phyloP scores from a whole-genome alignment of 2,888 invertebrate genomes.

The Mesodorylaimus sp. region DNA sequence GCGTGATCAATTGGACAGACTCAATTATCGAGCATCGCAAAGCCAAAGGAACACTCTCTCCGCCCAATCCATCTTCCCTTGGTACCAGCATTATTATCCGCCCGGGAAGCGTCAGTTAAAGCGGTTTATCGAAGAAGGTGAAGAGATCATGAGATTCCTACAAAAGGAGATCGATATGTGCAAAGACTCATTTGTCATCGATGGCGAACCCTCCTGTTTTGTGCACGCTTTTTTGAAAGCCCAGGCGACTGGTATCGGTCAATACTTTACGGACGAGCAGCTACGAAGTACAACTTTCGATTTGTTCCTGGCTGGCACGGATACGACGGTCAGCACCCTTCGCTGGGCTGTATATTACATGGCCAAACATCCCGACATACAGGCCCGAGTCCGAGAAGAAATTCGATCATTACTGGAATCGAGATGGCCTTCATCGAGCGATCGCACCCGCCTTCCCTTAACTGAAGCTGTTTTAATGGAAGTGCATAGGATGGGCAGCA shows the following conservation, averaged over 20 bases:
- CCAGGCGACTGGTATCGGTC: too few species aligned
- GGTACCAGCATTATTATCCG: too few species aligned
- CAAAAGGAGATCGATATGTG: constrained; percentile 1
- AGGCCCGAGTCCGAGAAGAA: constrained; percentile 23
- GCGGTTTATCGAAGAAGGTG: too few species aligned
- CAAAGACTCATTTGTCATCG: neutral
- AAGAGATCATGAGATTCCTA: neutral
- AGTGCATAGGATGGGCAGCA: neutral
- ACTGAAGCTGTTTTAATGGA: constrained; percentile 5
- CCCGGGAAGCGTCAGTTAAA: too few species aligned
- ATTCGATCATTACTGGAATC: constrained; percentile 16
- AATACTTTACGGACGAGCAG: constrained; percentile 12
- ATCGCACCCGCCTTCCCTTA: neutral
- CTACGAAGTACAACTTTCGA: constrained; percentile 5
- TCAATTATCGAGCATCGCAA: neutral
- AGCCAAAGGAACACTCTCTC: neutral
- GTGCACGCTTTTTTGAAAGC: constrained; percentile 10
- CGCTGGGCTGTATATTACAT: constrained; percentile 11
- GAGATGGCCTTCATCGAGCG: constrained; percentile 6
- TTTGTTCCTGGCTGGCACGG: constrained; percentile 13
- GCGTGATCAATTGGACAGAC: neutral
- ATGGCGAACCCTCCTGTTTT: constrained; percentile 7
- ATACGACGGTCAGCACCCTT: constrained; percentile 12
- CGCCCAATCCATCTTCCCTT: too few species aligned
- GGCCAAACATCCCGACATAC: constrained; percentile 11